Evolutionary conservation across 2,113 vertebrate species (phyloP).

Genomic region (Aepyceros melampus): DNA sequence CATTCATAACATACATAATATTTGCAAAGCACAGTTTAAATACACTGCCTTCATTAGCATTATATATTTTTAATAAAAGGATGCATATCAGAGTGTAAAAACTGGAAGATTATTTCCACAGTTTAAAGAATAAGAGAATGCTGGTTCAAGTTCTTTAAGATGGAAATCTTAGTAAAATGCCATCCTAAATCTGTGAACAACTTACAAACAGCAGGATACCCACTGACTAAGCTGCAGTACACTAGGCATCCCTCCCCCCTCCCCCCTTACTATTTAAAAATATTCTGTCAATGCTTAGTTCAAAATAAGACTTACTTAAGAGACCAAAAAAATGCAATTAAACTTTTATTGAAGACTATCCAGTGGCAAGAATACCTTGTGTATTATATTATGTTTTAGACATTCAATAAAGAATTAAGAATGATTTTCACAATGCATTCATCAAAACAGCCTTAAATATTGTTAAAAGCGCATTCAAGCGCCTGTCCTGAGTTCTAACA

Average conservation of each 20-base stretch:
- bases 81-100: conserved; percentile 79
- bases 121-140: conserved; percentile 82
- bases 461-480: conserved; percentile 43
- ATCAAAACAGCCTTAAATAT: conserved; percentile 57
- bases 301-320: conserved; percentile 78
- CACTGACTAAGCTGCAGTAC: conserved; percentile 66
- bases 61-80: conserved; percentile 74
- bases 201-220: conserved; percentile 73
- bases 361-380: conserved; percentile 78
- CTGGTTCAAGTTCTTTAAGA: conserved; percentile 79
- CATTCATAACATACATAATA: conserved; percentile 73
- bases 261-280: conserved; percentile 73
- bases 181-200: conserved; percentile 63
- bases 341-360: conserved; percentile 83
- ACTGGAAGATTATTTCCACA: conserved; percentile 73
- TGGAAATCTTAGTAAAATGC: conserved; percentile 77
- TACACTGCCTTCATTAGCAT: conserved; percentile 76
- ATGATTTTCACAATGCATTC: conserved; percentile 76
- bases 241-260: conserved; percentile 37
- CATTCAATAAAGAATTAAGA: conserved; percentile 72
- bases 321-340: conserved; percentile 77
- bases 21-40: conserved; percentile 79
- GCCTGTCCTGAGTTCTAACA: conserved; percentile 66
- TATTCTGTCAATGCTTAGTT: conserved; percentile 76
- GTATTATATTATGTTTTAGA: conserved; percentile 76